Percentiles rank a stretch among this genome's conserved stretches.
Evolutionary conservation across 64 coral and sea anemone genomes (phyloP).

Genomic region (Platygyra sinensis): DNA sequence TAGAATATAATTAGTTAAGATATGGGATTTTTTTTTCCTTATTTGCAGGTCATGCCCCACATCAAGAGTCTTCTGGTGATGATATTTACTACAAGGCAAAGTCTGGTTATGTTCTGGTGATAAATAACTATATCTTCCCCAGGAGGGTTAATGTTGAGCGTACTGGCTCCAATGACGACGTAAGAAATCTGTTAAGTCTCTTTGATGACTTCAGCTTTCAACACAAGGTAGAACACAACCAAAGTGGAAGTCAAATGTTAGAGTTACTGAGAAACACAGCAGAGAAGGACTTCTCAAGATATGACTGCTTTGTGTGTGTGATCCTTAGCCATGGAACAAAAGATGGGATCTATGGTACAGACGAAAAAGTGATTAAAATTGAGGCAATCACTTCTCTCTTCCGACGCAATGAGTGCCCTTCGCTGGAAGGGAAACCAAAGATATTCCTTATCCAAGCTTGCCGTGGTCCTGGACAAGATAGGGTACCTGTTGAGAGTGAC

Average conservation of each 20-base stretch:
- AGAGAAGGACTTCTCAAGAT: conserved; percentile 73
- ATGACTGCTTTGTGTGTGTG: conserved; percentile 76
- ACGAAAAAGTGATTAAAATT: conserved; percentile 37
- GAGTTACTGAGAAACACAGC: conserved; percentile 23
- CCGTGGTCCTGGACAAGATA: conserved; percentile 46
- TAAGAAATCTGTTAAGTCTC: conserved; percentile 1
- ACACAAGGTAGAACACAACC: background rate
- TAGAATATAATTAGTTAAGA: too few relatives aligned
- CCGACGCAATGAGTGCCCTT: conserved; percentile 50
- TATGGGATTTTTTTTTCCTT: background rate
- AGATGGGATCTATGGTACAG: conserved; percentile 71
- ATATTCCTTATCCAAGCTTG: conserved; percentile 82
- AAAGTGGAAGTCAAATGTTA: conserved; percentile 34
- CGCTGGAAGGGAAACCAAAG: conserved; percentile 68
- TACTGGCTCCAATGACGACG: conserved; percentile 47
- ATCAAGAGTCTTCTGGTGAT: conserved; percentile 56
- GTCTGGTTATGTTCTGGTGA: conserved; percentile 64
- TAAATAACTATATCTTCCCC: conserved; percentile 69
- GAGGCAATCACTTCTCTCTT: conserved; percentile 62
- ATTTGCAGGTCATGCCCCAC: conserved; percentile 19
- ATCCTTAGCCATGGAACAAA: conserved; percentile 75
- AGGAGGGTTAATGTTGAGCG: conserved; percentile 35
- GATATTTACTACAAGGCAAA: conserved; percentile 28
- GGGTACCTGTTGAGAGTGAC: conserved; percentile 57
- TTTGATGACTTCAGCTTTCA: conserved; percentile 66